Conservation (phyloP, 2,888 invertebrate species). For the Acanthosepion esculentum region DNA sequence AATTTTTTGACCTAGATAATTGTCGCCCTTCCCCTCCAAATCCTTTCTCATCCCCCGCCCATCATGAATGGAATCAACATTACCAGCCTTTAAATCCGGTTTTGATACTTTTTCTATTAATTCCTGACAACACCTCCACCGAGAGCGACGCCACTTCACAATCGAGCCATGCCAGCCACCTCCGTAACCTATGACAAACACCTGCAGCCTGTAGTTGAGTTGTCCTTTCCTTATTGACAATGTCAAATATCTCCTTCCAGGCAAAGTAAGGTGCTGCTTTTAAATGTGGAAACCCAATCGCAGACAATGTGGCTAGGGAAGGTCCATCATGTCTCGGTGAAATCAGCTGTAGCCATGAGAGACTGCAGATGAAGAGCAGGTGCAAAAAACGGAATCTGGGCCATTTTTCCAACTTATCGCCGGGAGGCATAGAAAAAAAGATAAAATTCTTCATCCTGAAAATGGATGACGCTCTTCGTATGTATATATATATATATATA, state of each 20-base stretch:
- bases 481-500: not conserved
- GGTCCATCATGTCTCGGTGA: not conserved
- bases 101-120: not conserved
- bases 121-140: not conserved
- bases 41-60: too few species aligned
- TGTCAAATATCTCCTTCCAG: conserved; percentile 11
- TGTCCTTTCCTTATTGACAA: not conserved
- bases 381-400: not conserved
- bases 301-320: conserved; percentile 14
- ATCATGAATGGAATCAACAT: too few species aligned
- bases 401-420: not conserved
- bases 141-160: too few species aligned
- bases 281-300: not conserved
- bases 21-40: too few species aligned
- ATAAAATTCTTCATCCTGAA: not conserved
- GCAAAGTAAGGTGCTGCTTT: not conserved
- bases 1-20: not conserved
- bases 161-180: too few species aligned
- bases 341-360: not conserved
- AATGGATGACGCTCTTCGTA: not conserved
- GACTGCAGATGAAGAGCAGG: not conserved
- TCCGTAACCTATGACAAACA: not conserved
- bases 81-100: not conserved
- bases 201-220: not conserved
- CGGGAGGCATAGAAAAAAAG: not conserved